These are phyloP conservation scores for Haliaeetus leucogaster DNA, from an alignment of 2,113 vertebrate genomes.

Conservation along the genomic window DNA sequence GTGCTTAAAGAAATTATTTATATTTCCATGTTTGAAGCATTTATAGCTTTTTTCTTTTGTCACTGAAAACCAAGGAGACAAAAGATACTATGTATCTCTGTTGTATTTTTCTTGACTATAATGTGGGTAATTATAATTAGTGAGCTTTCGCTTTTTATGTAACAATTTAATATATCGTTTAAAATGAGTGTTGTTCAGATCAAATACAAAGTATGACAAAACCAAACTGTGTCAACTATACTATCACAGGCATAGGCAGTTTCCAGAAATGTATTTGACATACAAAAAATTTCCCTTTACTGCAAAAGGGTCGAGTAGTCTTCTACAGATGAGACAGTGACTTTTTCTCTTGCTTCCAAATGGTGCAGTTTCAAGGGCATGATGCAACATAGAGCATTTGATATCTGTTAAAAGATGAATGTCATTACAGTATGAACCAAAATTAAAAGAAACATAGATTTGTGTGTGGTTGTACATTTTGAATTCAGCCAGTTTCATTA, in stretches of 20 bases:
- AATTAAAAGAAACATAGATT: not conserved
- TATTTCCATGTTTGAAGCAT: not conserved
- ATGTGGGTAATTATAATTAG: slow-evolving; percentile 42
- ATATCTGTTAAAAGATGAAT: not conserved
- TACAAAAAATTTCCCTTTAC: not conserved
- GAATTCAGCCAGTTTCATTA: not conserved
- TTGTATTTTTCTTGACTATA: slow-evolving; percentile 31
- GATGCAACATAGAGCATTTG: not conserved
- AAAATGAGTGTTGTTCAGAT: slow-evolving; percentile 23
- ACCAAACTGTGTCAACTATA: not conserved
- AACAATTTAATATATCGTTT: slow-evolving; percentile 16
- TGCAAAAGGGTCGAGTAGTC: not conserved
- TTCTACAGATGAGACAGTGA: not conserved
- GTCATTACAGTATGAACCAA: not conserved
- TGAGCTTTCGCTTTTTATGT: slow-evolving; percentile 9
- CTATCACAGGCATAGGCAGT: not conserved
- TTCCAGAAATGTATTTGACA: not conserved
- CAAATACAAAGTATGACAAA: slow-evolving; percentile 13
- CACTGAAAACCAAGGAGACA: slow-evolving; percentile 10
- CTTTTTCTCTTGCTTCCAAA: not conserved
- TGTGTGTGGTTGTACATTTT: not conserved
- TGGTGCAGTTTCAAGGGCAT: not conserved
- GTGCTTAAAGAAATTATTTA: slow-evolving; percentile 12
- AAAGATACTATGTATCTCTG: not conserved
- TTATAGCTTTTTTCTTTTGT: slow-evolving; percentile 40